Percentiles rank a stretch among this genome's conserved stretches.
Conservation (phyloP, 37 sponge, comb jelly and placozoan species). For the Chondrilla cf. caribensis region DNA sequence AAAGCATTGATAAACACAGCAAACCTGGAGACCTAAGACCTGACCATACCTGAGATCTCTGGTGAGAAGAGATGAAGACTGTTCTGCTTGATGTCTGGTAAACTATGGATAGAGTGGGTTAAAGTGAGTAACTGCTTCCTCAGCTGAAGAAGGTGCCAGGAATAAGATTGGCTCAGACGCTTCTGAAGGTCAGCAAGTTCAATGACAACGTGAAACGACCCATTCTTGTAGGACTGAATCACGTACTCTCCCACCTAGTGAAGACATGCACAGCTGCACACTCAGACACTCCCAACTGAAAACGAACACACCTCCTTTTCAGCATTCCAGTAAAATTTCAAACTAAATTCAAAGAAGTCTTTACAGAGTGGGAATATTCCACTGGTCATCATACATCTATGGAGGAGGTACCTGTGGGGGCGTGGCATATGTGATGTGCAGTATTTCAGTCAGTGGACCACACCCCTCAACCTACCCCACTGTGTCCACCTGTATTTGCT, state of each 20-base stretch:
- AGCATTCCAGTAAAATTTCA: constrained; percentile 49
- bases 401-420: constrained; percentile 7
- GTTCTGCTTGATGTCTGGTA: not conserved
- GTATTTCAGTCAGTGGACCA: no score
- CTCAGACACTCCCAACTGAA: not conserved
- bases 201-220: constrained; percentile 69
- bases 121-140: not conserved
- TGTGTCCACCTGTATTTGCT: constrained; percentile 66
- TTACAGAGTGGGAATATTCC: constrained; percentile 62
- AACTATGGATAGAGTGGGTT: not conserved
- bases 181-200: constrained; percentile 56
- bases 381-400: constrained; percentile 48
- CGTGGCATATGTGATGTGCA: not conserved
- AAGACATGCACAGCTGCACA: not conserved
- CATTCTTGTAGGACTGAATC: constrained; percentile 80
- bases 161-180: constrained; percentile 31
- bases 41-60: not conserved
- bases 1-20: no score
- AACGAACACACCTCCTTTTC: constrained; percentile 63
- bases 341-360: constrained; percentile 50
- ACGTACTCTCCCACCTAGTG: constrained; percentile 75
- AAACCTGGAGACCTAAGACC: no score
- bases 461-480: constrained; percentile 45
- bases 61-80: no score
- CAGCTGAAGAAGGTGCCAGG: constrained; percentile 22